Base-by-base conservation (phyloP, 37 sponge, comb jelly and placozoan genomes). In the Spongilla lacustris region DNA sequence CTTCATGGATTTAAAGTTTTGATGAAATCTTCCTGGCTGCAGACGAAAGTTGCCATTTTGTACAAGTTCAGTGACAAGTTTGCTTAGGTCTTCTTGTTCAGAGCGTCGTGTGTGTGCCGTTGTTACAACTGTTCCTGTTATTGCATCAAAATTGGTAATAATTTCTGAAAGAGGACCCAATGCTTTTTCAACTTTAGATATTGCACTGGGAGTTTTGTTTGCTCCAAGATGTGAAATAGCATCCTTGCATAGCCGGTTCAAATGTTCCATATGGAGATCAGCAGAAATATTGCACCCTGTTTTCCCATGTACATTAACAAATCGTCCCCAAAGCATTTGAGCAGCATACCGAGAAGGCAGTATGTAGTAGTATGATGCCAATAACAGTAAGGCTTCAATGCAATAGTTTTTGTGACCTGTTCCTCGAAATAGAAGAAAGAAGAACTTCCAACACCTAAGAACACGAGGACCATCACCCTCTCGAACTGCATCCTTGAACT, bases 221-320 rank as follows among this genome's bases (percentile, higher is more conserved):
- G 46, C 77, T 2, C 77, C 77, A 32, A 41, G 48, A n/a, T 26
- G 26, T 35, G 24, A 14, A 17, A 77, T 17, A n/a, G 14, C 1
- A 31, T 12, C 14, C 34, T 75, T 75, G 30, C 25, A 31, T 4
- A 38, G 0, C 23, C 41, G 33, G 4, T 77, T 77, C 22, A 80
- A 38, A 41, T 77, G 77, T 77, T 77, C 77, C 77, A 79, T 79
- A 49, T 79, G 80, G 0, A 83, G 28, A 31, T 83, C 84, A 83
- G 75, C 73, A 9, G 75, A 9, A 12, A 82, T 69, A 14, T 82
- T 82, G 4, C 13, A 4, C 0, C 82, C 82, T 0, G 21, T 0
- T 69, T 38, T 34, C 12, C 82, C 82, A 28, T 69, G n/a, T n/a
- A n/a, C n/a, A 82, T 82, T 82, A 19, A 82, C 30, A 82, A 68